Evolutionary conservation across 2,888 invertebrate genomes (phyloP).

Genomic region (Anoncus sp.): DNA sequence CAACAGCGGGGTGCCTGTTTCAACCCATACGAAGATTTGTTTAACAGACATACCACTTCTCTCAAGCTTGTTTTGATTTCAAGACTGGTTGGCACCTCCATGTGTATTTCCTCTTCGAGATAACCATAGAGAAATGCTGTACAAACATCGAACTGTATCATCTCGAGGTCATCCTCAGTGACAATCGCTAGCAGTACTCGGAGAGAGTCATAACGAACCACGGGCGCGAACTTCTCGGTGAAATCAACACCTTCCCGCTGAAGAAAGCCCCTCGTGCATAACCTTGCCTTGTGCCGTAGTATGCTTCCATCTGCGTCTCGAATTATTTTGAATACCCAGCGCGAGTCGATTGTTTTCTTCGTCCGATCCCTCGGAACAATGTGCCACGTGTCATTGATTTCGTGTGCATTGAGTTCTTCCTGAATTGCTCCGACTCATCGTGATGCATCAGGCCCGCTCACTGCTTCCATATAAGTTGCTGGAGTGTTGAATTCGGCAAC

Average conservation of each 20-base stretch:
- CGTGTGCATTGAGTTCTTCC: conserved; percentile 52
- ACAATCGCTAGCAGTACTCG: conserved; percentile 19
- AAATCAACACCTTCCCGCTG: conserved; percentile 41
- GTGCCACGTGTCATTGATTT: conserved; percentile 37
- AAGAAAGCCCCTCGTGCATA: conserved; percentile 58
- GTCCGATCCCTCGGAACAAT: conserved; percentile 24
- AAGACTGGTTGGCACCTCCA: not conserved
- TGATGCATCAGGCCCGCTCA: conserved; percentile 23
- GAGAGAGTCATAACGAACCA: conserved; percentile 56
- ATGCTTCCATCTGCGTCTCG: conserved; percentile 50
- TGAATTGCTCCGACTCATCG: conserved; percentile 42
- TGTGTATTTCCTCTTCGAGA: too few relatives aligned
- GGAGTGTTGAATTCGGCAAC: conserved; percentile 32
- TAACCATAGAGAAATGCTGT: conserved; percentile 22
- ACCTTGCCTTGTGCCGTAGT: conserved; percentile 52
- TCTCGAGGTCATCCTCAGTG: conserved; percentile 13
- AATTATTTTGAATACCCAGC: conserved; percentile 62
- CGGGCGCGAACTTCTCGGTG: conserved; percentile 63
- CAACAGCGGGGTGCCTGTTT: too few relatives aligned
- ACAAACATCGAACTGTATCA: conserved; percentile 16
- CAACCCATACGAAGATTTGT: too few relatives aligned
- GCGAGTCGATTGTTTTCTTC: conserved; percentile 43
- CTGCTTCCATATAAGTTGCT: conserved; percentile 12
- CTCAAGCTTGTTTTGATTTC: too few relatives aligned
- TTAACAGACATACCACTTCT: too few relatives aligned